phyloP scores from a whole-genome alignment of 2,113 vertebrate genomes.

The Hyperopisus bebe region DNA sequence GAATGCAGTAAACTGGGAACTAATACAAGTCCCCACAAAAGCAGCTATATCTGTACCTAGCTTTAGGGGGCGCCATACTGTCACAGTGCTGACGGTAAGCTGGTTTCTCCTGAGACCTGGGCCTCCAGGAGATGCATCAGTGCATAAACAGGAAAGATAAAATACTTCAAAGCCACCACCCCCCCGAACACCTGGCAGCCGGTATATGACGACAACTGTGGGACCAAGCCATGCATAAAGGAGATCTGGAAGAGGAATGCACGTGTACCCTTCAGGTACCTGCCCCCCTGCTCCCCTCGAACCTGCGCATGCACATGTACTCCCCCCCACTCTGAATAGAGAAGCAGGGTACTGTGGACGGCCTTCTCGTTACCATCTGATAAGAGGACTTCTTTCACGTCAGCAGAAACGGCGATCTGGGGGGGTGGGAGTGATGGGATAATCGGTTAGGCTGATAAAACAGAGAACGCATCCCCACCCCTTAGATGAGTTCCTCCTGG shows the following conservation, averaged over 20 bases:
- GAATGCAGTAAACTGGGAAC: background rate
- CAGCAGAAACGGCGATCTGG: constrained; percentile 97
- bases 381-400: constrained; percentile 98
- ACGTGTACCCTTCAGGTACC: background rate
- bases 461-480: constrained; percentile 47
- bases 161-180: background rate
- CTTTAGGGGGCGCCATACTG: background rate
- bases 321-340: background rate
- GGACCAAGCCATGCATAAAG: background rate
- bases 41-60: background rate
- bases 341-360: constrained; percentile 97
- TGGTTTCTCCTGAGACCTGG: background rate
- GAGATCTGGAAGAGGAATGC: background rate
- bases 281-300: background rate
- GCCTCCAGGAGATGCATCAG: background rate
- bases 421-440: constrained; percentile 38
- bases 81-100: background rate
- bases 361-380: constrained; percentile 99
- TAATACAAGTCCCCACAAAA: background rate
- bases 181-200: background rate
- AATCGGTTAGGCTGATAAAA: constrained; percentile 58
- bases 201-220: background rate
- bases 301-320: background rate
- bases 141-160: background rate
- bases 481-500: background rate